phyloP scores from a whole-genome alignment of 2,113 vertebrate species.

The Jaculus jaculus region DNA sequence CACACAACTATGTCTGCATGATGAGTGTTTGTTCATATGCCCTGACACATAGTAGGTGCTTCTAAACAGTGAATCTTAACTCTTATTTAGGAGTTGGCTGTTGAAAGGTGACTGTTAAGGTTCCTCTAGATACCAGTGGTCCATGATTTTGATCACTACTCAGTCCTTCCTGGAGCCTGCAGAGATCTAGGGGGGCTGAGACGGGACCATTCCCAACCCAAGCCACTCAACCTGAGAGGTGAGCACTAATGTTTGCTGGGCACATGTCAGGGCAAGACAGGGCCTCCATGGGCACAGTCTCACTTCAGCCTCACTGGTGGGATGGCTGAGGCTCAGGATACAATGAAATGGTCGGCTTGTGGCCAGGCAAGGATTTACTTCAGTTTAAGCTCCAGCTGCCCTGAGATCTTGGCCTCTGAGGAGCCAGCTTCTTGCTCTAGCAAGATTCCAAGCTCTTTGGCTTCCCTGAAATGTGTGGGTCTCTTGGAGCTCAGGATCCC shows the following conservation, averaged over 20 bases:
- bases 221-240: background rate
- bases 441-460: background rate
- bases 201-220: background rate
- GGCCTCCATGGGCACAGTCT: background rate
- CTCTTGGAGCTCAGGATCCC: background rate
- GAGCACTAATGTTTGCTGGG: background rate
- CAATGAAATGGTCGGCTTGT: background rate
- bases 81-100: background rate
- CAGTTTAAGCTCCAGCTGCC: background rate
- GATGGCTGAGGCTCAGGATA: background rate
- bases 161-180: background rate
- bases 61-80: background rate
- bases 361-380: background rate
- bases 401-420: background rate
- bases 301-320: background rate
- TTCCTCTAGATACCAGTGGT: background rate
- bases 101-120: background rate
- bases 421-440: background rate
- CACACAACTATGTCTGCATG: no score
- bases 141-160: background rate
- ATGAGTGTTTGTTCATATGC: background rate
- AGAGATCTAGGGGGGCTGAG: background rate
- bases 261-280: fast-evolving
- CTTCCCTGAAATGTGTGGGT: background rate
- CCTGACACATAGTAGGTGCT: background rate